Conservation (phyloP, 2,797 vertebrate genomes). For the Fratercula arctica region DNA sequence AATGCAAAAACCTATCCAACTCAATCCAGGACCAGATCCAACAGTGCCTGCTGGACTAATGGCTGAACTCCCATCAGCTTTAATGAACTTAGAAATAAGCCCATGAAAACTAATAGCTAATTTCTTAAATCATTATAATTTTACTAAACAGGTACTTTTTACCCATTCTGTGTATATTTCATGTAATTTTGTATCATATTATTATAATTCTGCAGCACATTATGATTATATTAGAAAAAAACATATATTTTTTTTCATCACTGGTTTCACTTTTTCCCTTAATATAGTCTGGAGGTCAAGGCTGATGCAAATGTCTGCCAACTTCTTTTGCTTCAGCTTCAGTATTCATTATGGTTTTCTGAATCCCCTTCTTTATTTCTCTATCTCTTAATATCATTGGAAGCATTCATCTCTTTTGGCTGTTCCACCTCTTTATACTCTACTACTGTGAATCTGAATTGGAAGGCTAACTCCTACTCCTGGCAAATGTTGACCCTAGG, state of each 20-base stretch:
- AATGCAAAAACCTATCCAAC: neutral
- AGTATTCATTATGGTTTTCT: neutral
- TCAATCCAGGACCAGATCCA: neutral
- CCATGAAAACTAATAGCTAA: neutral
- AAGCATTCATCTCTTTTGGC: neutral
- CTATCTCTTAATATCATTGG: neutral
- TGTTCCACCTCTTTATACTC: neutral
- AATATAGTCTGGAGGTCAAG: neutral
- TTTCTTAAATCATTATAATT: neutral
- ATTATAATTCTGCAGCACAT: neutral
- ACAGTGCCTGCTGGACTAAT: neutral
- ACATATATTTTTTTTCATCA: neutral
- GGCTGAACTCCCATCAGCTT: neutral
- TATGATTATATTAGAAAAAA: neutral
- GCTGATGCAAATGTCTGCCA: neutral
- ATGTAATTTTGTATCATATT: neutral
- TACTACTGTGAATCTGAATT: neutral
- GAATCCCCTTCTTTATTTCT: neutral
- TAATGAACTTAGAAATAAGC: neutral
- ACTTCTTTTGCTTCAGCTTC: neutral
- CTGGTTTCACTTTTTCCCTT: neutral
- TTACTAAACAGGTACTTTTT: neutral
- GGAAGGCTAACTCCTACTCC: slow-evolving; percentile 40
- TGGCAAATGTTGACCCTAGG: slow-evolving; percentile 39
- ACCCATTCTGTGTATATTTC: neutral